Base-by-base conservation (phyloP, 2,113 vertebrate species). In the Morphnarchus princeps region DNA sequence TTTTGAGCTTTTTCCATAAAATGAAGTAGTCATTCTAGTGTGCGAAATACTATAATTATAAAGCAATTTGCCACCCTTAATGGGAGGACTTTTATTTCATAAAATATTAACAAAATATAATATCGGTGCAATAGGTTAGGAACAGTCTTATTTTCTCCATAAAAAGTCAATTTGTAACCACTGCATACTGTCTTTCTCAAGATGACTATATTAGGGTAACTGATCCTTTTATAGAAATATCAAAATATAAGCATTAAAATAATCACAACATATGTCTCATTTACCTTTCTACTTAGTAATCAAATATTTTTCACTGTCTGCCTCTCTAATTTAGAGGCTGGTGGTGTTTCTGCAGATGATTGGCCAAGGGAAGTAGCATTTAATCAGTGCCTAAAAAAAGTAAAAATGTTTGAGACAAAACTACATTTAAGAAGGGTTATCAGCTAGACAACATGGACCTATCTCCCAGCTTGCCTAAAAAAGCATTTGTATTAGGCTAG, bases 101-200 rank as follows among this genome's bases (percentile, higher is more conserved):
- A 97, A 98, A 98, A 98, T 98, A 98, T 98, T 98, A 98, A 98
- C 97, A 98, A 98, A 98, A 98, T 98, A 98, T 98, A 98, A 98
- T 98, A 98, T 98, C 95, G 21, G 97, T 97, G 98, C 98, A 97
- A 97, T 98, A 98, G 98, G 97, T 98, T 98, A 98, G 97, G 95
- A 98, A 97, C 73, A 97, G 97, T 96, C 98, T 97, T 97, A 97
- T 97, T 98, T 98, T 98, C 97, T 97, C 97, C 96, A 97, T 98
- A 98, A 98, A 98, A 98, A 97, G 95, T 95, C 98, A 97, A 97
- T 98, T 98, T 98, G 95, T 97, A 97, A 97, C 96, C 82, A 73
- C 91, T 71, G 87, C 80, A 96, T 81, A 86, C 85, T 66, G 85
- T 97, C 97, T 96, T 97, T 97, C 89, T 96, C 86, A 65, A 83